Evolutionary conservation across 2,113 vertebrate genomes (phyloP).

Genomic region (Mesoclemmys tuberculata): DNA sequence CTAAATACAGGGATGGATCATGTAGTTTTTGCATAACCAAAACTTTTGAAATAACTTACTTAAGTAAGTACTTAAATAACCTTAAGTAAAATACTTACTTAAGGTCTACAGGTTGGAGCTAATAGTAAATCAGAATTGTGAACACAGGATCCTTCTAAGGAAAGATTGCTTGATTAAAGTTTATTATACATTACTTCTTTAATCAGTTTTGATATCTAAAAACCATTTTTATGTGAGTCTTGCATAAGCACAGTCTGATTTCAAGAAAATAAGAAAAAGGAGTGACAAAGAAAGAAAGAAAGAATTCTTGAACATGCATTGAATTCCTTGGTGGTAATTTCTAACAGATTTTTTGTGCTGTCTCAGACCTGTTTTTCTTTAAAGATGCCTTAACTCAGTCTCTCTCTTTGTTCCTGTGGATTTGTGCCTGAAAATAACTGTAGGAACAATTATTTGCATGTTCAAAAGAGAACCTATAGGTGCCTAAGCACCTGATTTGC

Average conservation of each 20-base stretch:
- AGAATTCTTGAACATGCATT: not conserved
- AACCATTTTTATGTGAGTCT: not conserved
- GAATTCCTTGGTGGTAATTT: not conserved
- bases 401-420: not conserved
- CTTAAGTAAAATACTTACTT: too few species aligned
- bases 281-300: not conserved
- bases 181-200: not conserved
- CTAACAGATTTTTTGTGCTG: not conserved
- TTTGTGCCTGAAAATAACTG: not conserved
- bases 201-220: not conserved
- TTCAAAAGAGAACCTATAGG: not conserved
- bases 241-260: not conserved
- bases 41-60: constrained; percentile 8
- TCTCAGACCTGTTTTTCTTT: not conserved
- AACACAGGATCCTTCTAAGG: not conserved
- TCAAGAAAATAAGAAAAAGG: not conserved
- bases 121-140: not conserved
- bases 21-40: not conserved
- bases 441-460: not conserved
- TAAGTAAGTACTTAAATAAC: too few species aligned
- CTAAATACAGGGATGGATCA: not conserved
- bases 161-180: not conserved
- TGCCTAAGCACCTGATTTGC: not conserved
- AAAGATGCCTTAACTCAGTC: not conserved
- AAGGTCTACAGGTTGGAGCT: not conserved